A percentile compares a stretch with the other conserved stretches of the same genome.
These are phyloP conservation scores for Danio choprae DNA, from an alignment of 2,797 vertebrate genomes.

Conservation along the genomic window DNA sequence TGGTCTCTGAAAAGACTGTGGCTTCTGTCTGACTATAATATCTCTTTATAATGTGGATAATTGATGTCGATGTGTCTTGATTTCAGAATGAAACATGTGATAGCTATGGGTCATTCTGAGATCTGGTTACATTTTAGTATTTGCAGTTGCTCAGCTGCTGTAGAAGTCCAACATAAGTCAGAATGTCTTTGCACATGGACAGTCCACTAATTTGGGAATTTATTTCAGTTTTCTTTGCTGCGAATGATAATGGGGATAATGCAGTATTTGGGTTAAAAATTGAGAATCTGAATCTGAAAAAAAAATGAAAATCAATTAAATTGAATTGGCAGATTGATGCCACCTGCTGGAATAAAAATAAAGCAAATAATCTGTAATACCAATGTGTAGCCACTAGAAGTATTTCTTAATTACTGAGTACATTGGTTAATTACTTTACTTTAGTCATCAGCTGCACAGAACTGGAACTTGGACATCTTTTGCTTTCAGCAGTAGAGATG, in stretches of 20 bases:
- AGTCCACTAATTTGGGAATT: neutral
- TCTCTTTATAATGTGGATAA: neutral
- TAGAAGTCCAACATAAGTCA: neutral
- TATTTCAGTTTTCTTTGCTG: neutral
- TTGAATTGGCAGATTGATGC: no score
- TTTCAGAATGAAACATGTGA: slow-evolving; percentile 60
- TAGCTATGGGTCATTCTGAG: neutral
- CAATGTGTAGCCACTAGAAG: no score
- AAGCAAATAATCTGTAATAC: no score
- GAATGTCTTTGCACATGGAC: neutral
- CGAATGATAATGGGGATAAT: neutral
- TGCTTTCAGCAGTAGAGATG: no score
- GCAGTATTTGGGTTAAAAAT: no score
- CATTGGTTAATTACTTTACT: no score
- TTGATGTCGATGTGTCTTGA: slow-evolving; percentile 29
- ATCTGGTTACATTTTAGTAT: neutral
- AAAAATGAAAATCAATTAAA: no score
- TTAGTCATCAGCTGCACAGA: no score
- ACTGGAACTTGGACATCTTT: no score
- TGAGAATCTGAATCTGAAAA: no score
- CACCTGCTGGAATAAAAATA: no score
- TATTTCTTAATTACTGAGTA: no score
- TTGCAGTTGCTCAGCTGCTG: neutral
- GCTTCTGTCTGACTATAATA: slow-evolving; percentile 30
- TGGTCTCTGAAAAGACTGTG: slow-evolving; percentile 59